A percentile compares a stretch with the other conserved stretches of the same genome.
phyloP scores from a whole-genome alignment of 2,797 vertebrate genomes.

The Triplophysa yarkandensis region DNA sequence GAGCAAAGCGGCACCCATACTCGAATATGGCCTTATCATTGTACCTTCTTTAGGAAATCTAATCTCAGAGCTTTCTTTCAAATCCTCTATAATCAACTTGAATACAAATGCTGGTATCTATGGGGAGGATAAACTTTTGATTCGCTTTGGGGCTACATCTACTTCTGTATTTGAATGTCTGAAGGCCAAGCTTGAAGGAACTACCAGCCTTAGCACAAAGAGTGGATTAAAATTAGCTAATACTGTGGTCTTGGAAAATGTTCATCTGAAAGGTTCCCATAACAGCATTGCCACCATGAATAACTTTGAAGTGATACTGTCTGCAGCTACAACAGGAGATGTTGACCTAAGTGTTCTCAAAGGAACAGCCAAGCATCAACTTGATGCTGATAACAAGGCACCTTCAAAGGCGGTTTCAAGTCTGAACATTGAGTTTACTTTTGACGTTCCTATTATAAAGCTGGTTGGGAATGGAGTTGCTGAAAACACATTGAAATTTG shows the following conservation, averaged over 20 bases:
- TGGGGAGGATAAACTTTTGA: slow-evolving; percentile 84
- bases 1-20: slow-evolving; percentile 73
- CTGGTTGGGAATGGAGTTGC: slow-evolving; percentile 72
- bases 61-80: slow-evolving; percentile 87
- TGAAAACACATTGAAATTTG: slow-evolving; percentile 79
- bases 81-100: slow-evolving; percentile 87
- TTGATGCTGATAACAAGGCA: slow-evolving; percentile 80
- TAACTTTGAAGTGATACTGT: slow-evolving; percentile 72
- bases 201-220: slow-evolving; percentile 84
- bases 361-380: slow-evolving; percentile 81
- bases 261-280: slow-evolving; percentile 80
- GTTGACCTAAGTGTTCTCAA: slow-evolving; percentile 73
- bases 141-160: slow-evolving; percentile 81
- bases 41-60: slow-evolving; percentile 86
- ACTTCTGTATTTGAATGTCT: slow-evolving; percentile 82
- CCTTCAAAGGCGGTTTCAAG: slow-evolving; percentile 76
- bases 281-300: slow-evolving; percentile 82
- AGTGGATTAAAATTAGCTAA: slow-evolving; percentile 87
- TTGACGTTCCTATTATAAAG: slow-evolving; percentile 71
- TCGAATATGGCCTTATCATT: slow-evolving; percentile 75
- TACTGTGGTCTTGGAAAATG: slow-evolving; percentile 78
- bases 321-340: slow-evolving; percentile 74
- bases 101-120: slow-evolving; percentile 81
- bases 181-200: slow-evolving; percentile 86
- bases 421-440: slow-evolving; percentile 76